Percentiles rank a stretch among this genome's conserved stretches.
These are phyloP conservation scores for Acipenser transmontanus DNA, from an alignment of 2,797 vertebrate genomes.

Conservation along the genomic window DNA sequence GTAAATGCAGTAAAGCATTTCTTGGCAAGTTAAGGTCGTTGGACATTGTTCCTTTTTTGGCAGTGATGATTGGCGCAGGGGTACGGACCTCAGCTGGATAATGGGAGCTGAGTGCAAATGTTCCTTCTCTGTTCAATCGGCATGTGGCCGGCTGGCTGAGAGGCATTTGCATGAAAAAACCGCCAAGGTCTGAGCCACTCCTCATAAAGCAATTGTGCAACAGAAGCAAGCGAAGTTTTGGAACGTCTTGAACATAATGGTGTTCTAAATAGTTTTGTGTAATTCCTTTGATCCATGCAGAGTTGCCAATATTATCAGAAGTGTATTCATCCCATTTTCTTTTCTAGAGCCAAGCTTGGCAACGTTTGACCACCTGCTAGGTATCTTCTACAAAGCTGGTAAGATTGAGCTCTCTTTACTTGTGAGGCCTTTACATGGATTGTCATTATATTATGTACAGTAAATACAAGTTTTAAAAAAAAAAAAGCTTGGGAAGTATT, in stretches of 20 bases:
- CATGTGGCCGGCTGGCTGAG: slow-evolving; percentile 37
- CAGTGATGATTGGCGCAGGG: slow-evolving; percentile 70
- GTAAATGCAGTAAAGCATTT: neutral
- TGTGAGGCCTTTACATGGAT: too few species aligned
- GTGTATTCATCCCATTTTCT: too few species aligned
- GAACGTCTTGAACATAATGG: too few species aligned
- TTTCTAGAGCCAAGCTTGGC: slow-evolving; percentile 77
- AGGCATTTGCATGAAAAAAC: slow-evolving; percentile 31
- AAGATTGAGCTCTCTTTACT: slow-evolving; percentile 14
- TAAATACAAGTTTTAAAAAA: too few species aligned
- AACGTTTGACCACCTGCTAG: slow-evolving; percentile 68
- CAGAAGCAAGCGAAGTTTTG: too few species aligned
- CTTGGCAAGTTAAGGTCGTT: slow-evolving; percentile 21
- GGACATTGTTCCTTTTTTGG: slow-evolving; percentile 18
- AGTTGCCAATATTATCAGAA: neutral
- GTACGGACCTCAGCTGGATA: slow-evolving; percentile 78
- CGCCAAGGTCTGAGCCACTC: slow-evolving; percentile 38
- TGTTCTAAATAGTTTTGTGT: neutral
- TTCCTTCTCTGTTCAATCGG: slow-evolving; percentile 26
- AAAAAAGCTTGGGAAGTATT: too few species aligned
- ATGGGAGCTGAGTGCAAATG: slow-evolving; percentile 72
- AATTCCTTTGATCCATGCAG: neutral
- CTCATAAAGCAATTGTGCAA: neutral
- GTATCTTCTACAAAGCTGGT: slow-evolving; percentile 66
- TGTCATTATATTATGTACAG: too few species aligned